Conservation (phyloP, 2,888 invertebrate species). For the Horisme vitalbata region DNA sequence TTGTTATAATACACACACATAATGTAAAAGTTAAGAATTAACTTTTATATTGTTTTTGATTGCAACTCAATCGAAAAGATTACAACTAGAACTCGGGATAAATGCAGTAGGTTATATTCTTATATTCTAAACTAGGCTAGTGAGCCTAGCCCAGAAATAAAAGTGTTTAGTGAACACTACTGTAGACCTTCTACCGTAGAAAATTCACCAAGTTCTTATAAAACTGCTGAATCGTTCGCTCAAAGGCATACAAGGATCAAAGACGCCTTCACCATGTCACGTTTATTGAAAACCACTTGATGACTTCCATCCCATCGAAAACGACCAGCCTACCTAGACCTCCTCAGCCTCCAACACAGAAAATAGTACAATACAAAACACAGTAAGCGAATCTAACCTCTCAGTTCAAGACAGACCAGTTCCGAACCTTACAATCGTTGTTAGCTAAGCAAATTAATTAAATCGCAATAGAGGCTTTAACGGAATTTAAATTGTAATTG, state of each 20-base stretch:
- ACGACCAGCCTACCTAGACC: constrained; percentile 27
- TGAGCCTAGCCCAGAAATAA: too few species aligned
- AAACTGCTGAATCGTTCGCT: neutral
- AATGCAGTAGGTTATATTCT: too few species aligned
- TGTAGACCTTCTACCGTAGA: too few species aligned
- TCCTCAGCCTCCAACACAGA: constrained; percentile 1
- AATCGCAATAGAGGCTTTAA: constrained; percentile 36
- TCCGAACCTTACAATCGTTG: constrained; percentile 27
- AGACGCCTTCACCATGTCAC: constrained; percentile 38
- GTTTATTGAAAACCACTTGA: constrained; percentile 46
- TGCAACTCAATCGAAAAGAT: too few species aligned
- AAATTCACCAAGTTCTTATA: too few species aligned
- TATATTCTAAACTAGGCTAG: too few species aligned
- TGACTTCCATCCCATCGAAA: constrained; percentile 38
- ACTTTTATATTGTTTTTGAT: too few species aligned
- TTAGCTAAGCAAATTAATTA: constrained; percentile 44
- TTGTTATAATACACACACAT: too few species aligned
- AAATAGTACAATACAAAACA: constrained; percentile 9
- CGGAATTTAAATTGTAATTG: constrained; percentile 38
- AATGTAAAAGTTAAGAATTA: too few species aligned
- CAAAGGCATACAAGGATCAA: neutral
- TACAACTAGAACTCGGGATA: too few species aligned
- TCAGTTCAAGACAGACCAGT: constrained; percentile 26
- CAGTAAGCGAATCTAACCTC: constrained; percentile 9
- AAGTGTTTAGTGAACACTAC: too few species aligned